A percentile compares a stretch with the other conserved stretches of the same genome.
phyloP scores from a whole-genome alignment of 2,113 vertebrate genomes.

The Melanerpes formicivorus region DNA sequence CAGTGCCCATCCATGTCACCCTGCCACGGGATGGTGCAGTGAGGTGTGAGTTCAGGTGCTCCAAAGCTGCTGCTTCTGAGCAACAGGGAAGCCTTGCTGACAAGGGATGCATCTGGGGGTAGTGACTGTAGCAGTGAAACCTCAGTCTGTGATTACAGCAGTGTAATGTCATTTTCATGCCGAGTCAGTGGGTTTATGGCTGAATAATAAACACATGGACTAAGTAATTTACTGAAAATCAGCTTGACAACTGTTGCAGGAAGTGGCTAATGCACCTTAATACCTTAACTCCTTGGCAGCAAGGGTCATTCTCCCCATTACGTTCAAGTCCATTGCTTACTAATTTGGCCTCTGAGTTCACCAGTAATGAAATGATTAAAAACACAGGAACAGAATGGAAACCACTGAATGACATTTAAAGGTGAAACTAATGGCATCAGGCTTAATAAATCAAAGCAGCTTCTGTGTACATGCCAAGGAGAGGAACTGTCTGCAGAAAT shows the following conservation, averaged over 20 bases:
- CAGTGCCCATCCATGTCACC: not conserved
- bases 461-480: not conserved
- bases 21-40: not conserved
- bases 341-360: not conserved
- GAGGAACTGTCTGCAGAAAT: not conserved
- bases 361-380: conserved; percentile 6
- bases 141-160: conserved; percentile 26
- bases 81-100: not conserved
- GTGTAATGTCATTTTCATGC: conserved; percentile 32
- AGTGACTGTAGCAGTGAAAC: not conserved
- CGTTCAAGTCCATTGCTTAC: not conserved
- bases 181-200: conserved; percentile 13
- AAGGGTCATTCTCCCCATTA: conserved; percentile 18
- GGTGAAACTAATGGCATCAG: not conserved
- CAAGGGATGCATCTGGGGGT: not conserved
- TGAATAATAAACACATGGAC: conserved; percentile 47
- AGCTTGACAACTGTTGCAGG: conserved; percentile 54
- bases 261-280: conserved; percentile 54
- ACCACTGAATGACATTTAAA: not conserved
- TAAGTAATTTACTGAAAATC: conserved; percentile 61
- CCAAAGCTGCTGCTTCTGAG: not conserved
- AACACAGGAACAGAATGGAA: not conserved
- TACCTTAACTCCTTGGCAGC: conserved; percentile 54
- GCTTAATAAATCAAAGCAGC: not conserved
- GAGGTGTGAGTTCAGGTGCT: not conserved